Percentiles rank a stretch among this genome's conserved stretches.
phyloP scores from a whole-genome alignment of 64 coral and sea anemone species.

The Hydrozoanthus tunicans region DNA sequence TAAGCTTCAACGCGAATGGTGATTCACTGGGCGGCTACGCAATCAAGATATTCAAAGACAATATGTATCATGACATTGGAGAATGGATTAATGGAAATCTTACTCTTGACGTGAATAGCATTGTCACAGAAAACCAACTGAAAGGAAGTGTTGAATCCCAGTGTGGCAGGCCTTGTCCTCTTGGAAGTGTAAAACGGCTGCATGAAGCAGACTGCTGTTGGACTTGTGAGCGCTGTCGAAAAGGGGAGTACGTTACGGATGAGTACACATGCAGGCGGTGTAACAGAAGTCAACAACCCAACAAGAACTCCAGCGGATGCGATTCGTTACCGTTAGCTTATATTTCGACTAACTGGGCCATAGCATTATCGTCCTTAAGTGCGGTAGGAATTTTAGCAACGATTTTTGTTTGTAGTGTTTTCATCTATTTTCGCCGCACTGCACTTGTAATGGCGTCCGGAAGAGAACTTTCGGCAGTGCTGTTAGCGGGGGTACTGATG shows the following conservation, averaged over 20 bases:
- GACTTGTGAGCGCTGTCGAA: conserved; percentile 69
- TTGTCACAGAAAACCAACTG: background rate
- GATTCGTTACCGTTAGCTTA: conserved; percentile 50
- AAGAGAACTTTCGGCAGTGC: conserved; percentile 70
- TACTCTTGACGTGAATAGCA: background rate
- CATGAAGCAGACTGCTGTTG: conserved; percentile 77
- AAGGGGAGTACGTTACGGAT: conserved; percentile 52
- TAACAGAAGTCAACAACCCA: conserved; percentile 40
- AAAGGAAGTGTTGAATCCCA: conserved; percentile 49
- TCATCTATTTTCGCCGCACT: conserved; percentile 77
- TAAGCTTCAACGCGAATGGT: conserved; percentile 72
- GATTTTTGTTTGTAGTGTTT: conserved; percentile 51
- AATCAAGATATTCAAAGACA: conserved; percentile 42
- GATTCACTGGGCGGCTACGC: conserved; percentile 71
- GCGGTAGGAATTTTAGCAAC: conserved; percentile 70
- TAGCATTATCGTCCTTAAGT: conserved; percentile 38
- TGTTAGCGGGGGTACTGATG: conserved; percentile 71
- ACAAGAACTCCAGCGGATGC: conserved; percentile 65
- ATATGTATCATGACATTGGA: conserved; percentile 54
- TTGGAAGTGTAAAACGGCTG: conserved; percentile 25
- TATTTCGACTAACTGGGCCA: conserved; percentile 44
- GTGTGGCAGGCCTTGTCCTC: conserved; percentile 64
- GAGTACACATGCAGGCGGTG: conserved; percentile 73
- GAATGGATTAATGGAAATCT: conserved; percentile 70
- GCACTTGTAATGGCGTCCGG: conserved; percentile 88